phyloP scores from a whole-genome alignment of 2,797 vertebrate genomes.

The Tenualosa ilisha region DNA sequence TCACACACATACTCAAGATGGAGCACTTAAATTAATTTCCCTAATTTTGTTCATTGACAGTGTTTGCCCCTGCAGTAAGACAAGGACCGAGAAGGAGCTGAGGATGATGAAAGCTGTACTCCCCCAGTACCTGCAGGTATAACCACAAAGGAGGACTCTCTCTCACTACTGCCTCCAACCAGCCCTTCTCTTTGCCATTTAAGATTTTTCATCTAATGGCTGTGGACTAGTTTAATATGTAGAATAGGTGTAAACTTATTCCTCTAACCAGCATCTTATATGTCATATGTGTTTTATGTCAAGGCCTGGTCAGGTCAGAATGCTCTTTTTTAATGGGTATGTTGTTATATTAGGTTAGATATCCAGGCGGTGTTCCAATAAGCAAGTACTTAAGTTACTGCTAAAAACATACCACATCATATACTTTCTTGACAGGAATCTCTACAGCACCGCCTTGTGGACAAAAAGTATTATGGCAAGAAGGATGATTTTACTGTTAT shows the following conservation, averaged over 20 bases:
- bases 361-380: neutral
- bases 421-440: conserved; percentile 56
- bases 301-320: neutral
- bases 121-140: conserved; percentile 65
- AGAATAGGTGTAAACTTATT: too few relatives aligned
- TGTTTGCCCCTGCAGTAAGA: conserved; percentile 53
- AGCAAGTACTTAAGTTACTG: neutral
- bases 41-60: conserved; percentile 47
- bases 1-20: too few relatives aligned
- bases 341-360: neutral
- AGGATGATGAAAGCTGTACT: conserved; percentile 56
- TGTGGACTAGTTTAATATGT: too few relatives aligned
- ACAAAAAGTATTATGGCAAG: conserved; percentile 57
- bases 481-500: conserved; percentile 67
- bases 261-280: neutral
- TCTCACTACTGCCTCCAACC: too few relatives aligned
- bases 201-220: too few relatives aligned
- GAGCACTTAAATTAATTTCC: neutral
- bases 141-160: neutral
- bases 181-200: too few relatives aligned
- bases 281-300: neutral
- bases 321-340: neutral
- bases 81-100: conserved; percentile 49
- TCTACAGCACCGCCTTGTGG: conserved; percentile 58
- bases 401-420: neutral